phyloP scores from a whole-genome alignment of 2,113 vertebrate genomes.

The Ailuropoda melanoleuca region DNA sequence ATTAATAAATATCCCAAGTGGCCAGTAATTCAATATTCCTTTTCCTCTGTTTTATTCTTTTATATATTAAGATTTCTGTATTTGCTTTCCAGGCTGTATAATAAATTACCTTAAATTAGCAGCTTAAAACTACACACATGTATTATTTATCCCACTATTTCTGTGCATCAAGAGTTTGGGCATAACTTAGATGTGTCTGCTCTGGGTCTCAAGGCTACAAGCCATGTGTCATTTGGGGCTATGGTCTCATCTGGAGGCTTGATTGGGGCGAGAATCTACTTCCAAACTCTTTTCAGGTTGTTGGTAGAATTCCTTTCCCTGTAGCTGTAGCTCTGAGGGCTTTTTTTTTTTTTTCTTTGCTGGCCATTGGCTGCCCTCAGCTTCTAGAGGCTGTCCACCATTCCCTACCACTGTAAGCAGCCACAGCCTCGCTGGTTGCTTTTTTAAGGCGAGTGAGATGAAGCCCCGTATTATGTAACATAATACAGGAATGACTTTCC shows the following conservation, averaged over 20 bases:
- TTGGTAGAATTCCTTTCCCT: neutral
- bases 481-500: neutral
- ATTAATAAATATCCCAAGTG: conserved; percentile 66
- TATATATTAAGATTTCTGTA: neutral
- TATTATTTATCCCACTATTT: neutral
- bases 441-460: neutral
- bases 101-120: conserved; percentile 44
- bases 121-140: neutral
- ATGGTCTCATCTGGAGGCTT: neutral
- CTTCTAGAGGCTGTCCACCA: neutral
- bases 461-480: neutral
- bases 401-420: neutral
- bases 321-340: neutral
- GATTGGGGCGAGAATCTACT: neutral
- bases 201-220: neutral
- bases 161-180: neutral
- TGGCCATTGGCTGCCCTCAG: neutral
- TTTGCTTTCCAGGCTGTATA: conserved; percentile 25
- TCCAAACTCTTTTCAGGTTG: neutral
- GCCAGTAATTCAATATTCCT: neutral
- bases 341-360: neutral
- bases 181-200: neutral
- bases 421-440: neutral
- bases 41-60: neutral
- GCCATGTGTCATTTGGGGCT: neutral